Conservation (phyloP, 2,888 invertebrate species). For the Drosophila helvetica region DNA sequence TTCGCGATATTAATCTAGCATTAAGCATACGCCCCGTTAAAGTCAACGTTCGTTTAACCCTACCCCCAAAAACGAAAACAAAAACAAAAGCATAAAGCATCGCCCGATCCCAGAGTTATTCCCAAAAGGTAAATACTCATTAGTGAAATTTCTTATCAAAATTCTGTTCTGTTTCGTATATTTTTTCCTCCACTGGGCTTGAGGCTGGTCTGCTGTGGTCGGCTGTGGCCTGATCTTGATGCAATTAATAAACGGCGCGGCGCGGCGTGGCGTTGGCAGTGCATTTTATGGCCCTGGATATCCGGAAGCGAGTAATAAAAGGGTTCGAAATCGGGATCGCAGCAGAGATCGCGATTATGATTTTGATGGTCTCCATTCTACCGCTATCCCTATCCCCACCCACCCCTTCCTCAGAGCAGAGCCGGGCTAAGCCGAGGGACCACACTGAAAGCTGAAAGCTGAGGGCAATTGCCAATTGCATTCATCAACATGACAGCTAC, state of each 20-base stretch:
- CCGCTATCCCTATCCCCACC: not conserved
- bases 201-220: constrained; percentile 65
- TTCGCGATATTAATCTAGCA: constrained; percentile 75
- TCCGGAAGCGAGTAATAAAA: constrained; percentile 79
- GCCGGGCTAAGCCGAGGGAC: constrained; percentile 27
- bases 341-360: constrained; percentile 69
- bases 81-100: constrained; percentile 11
- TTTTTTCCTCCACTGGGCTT: constrained; percentile 56
- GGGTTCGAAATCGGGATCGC: constrained; percentile 58
- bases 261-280: constrained; percentile 37
- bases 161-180: constrained; percentile 43
- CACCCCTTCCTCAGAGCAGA: not conserved
- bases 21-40: constrained; percentile 78
- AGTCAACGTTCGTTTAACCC: constrained; percentile 38
- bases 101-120: constrained; percentile 32
- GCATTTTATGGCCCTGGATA: constrained; percentile 69
- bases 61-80: constrained; percentile 27
- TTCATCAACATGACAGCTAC: constrained; percentile 78
- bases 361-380: constrained; percentile 44
- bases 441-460: constrained; percentile 36
- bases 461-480: constrained; percentile 54
- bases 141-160: constrained; percentile 68
- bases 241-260: constrained; percentile 78
- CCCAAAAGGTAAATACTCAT: constrained; percentile 75
- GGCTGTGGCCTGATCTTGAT: constrained; percentile 75